phyloP scores from a whole-genome alignment of 2,113 vertebrate species.

The Eulemur macaco region DNA sequence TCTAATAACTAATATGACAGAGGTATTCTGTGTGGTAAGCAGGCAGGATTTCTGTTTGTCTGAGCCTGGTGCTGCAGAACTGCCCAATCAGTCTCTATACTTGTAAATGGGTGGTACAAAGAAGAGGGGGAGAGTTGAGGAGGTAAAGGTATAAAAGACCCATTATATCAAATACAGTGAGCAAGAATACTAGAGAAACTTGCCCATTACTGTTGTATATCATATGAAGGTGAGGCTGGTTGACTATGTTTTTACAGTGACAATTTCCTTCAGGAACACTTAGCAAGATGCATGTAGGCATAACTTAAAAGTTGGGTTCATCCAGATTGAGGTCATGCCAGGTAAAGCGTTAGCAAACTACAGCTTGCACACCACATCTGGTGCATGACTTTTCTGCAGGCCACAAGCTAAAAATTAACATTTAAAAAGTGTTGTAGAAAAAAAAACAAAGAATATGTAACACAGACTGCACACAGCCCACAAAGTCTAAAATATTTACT shows the following conservation, averaged over 20 bases:
- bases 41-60: background rate
- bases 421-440: background rate
- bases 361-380: background rate
- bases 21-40: background rate
- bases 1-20: background rate
- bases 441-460: background rate
- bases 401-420: background rate
- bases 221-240: background rate
- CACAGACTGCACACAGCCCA: background rate
- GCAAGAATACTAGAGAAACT: background rate
- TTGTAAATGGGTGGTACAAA: background rate
- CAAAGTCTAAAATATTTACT: background rate
- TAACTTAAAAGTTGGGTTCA: background rate
- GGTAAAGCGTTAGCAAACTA: background rate
- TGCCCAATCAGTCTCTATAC: background rate
- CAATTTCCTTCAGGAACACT: background rate
- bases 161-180: background rate
- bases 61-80: background rate
- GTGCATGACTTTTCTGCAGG: background rate
- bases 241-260: background rate
- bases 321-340: background rate
- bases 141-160: background rate
- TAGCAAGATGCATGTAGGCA: background rate
- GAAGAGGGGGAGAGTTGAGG: background rate
- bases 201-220: background rate